Evolutionary conservation across 1,140 invertebrate genomes (phyloP), one percentile per base, ranked within the genome.

Genomic region (Sitodiplosis mosellana): DNA sequence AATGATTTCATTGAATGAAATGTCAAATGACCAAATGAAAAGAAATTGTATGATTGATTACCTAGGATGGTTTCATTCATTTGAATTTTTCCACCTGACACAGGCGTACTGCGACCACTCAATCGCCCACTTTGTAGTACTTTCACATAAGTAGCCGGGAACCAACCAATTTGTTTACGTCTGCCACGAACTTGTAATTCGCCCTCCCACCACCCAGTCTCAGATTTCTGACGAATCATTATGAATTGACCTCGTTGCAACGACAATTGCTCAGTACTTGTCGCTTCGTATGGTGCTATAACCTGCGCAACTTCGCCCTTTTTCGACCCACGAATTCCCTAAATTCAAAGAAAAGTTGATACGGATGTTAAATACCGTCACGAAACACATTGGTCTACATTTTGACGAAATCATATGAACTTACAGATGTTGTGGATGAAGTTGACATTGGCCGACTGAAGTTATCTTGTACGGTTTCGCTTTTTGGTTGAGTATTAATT

Each of bases 131-230:
- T 76, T 45, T 74, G 73, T 34, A 84, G 58, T 45, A 87, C 74
- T 70, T 95, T 96, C 0, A 98, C 92, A 62, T 96, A 97, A 43
- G 87, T 89, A 18, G 92, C 92, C 8, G 93, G 93, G 64, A 97
- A 97, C 92, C 93, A 98, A 4, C 93, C 93, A 47, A 94, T 80
- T 69, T 94, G 88, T 46, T 87, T 72, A 59, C 91, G 91, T 54
- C 90, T 81, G n/a, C 93, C 93, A 65, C 93, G 89, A 12, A 87
- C 89, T 70, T 96, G 91, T 20, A 98, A 67, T 68, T 99, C 95
- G 42, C 95, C 95, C 74, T 99, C 94, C 95, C 95, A 99, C 94
- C 94, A 98, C 18, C 93, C 93, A 52, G 87, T 87, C 47, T 88
- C 80, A 8, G 87, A 89, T 62, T 97, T 99, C 66, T 96, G 96